A percentile compares a stretch with the other conserved stretches of the same genome.
Conservation (phyloP, 2,113 vertebrate genomes). For the Lampris incognitus region DNA sequence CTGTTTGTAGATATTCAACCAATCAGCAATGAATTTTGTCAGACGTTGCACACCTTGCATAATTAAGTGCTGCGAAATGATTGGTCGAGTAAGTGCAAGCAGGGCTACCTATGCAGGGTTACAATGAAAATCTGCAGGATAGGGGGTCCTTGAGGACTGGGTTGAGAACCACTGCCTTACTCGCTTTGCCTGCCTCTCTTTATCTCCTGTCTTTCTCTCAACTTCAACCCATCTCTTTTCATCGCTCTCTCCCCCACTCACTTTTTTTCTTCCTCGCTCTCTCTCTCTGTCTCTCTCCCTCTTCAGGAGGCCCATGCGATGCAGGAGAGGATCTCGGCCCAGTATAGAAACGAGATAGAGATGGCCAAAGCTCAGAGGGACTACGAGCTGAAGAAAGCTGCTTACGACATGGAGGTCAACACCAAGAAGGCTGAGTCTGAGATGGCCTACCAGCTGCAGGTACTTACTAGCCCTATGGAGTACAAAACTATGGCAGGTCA, state of each 20-base stretch:
- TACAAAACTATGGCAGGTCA: no score
- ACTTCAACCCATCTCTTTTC: not conserved
- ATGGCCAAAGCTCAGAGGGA: constrained; percentile 93
- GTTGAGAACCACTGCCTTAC: not conserved
- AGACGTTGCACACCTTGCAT: no score
- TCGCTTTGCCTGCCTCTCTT: not conserved
- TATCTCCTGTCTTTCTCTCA: not conserved
- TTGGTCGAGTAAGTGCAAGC: no score
- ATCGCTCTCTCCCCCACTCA: not conserved
- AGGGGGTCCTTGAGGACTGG: no score
- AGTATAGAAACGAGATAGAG: constrained; percentile 90
- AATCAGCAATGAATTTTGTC: no score
- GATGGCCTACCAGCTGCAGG: constrained; percentile 93
- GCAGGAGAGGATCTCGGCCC: constrained; percentile 90
- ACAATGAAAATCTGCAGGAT: no score
- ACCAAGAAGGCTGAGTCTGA: constrained; percentile 91
- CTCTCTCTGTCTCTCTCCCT: not conserved
- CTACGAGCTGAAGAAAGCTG: constrained; percentile 91
- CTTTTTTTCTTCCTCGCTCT: not conserved
- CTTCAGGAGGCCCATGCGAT: constrained; percentile 89
- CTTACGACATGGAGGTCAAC: constrained; percentile 90
- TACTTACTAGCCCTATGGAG: constrained; percentile 36
- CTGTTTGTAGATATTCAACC: no score
- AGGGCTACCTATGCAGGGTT: no score
- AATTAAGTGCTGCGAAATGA: no score